Evolutionary conservation across 2,113 vertebrate genomes (phyloP).

Genomic region (Xyliphius kryptos): DNA sequence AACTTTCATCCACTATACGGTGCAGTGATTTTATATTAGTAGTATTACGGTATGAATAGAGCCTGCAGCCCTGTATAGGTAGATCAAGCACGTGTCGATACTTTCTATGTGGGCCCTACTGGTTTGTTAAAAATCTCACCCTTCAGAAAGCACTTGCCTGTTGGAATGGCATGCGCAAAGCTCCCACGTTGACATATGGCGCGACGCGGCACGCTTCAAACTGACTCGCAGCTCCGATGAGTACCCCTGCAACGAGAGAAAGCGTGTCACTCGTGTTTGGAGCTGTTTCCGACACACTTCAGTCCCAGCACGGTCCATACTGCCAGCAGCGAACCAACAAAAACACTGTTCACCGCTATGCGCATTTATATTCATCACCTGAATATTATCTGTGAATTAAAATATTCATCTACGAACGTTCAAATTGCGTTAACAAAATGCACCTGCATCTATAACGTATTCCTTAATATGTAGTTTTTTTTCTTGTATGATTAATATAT

Average conservation of each 20-base stretch:
- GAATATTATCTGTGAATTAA: not conserved
- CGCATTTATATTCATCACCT: not conserved
- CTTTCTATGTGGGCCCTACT: conserved; percentile 42
- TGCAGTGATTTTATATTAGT: too few species aligned
- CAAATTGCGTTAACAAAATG: too few species aligned
- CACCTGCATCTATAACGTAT: too few species aligned
- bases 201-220: conserved; percentile 97
- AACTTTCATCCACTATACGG: too few species aligned
- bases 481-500: too few species aligned
- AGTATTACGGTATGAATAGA: not conserved
- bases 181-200: conserved; percentile 97
- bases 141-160: conserved; percentile 81
- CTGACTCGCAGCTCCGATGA: conserved; percentile 94
- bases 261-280: conserved; percentile 16
- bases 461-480: too few species aligned
- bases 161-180: conserved; percentile 97
- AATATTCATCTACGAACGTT: too few species aligned
- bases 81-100: conserved; percentile 53
- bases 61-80: conserved; percentile 50
- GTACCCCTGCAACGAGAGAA: conserved; percentile 73
- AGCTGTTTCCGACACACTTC: conserved; percentile 1
- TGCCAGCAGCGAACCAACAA: not conserved
- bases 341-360: not conserved
- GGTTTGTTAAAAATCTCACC: conserved; percentile 48
- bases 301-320: conserved; percentile 5